phyloP scores from a whole-genome alignment of 1,140 invertebrate species.

The Geopemphigus sp. region DNA sequence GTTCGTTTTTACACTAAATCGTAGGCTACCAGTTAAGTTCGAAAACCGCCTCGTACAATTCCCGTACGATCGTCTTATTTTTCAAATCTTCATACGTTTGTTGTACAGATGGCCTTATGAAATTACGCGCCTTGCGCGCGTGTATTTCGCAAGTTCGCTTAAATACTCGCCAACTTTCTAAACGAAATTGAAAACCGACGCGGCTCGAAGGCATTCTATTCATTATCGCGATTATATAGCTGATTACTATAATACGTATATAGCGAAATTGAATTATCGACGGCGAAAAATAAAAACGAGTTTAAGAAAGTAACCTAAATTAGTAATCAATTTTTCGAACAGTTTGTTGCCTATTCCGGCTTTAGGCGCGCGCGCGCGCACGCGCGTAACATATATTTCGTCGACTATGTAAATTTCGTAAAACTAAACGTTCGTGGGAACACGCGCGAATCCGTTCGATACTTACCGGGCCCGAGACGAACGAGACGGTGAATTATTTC shows the following conservation, averaged over 20 bases:
- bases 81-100: no score
- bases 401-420: no score
- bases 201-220: slow-evolving; percentile 29
- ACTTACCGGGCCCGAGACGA: no score
- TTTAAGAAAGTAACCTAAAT: slow-evolving; percentile 41
- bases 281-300: slow-evolving; percentile 22
- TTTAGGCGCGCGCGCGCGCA: background rate
- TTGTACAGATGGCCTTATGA: no score
- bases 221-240: slow-evolving; percentile 17
- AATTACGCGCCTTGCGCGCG: no score
- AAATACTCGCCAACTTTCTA: slow-evolving; percentile 19
- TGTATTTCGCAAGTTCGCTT: background rate
- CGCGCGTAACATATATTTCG: background rate
- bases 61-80: no score
- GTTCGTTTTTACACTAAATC: no score
- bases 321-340: slow-evolving; percentile 19
- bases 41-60: no score
- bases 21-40: no score
- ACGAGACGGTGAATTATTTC: no score
- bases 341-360: background rate
- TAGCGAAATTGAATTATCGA: slow-evolving; percentile 30
- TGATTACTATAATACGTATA: slow-evolving; percentile 8
- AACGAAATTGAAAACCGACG: slow-evolving; percentile 24
- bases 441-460: background rate
- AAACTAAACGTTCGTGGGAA: no score